phyloP scores from a whole-genome alignment of 2,888 invertebrate genomes.

The Himalopsyche japonica region DNA sequence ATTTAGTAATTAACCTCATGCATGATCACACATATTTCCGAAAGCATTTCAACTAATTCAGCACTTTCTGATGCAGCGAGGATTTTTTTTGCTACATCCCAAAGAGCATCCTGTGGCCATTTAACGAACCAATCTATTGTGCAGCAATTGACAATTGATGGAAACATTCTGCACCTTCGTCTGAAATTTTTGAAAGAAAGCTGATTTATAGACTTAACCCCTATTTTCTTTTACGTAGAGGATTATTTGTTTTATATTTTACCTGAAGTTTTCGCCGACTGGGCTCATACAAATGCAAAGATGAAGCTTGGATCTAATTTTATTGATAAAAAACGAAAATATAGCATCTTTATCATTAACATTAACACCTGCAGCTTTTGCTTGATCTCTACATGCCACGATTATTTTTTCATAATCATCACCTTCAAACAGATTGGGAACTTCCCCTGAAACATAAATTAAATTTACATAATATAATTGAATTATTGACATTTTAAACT shows the following conservation, averaged over 20 bases:
- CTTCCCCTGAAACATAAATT: constrained; percentile 73
- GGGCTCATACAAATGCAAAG: constrained; percentile 90
- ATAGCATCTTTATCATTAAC: constrained; percentile 76
- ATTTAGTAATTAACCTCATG: constrained; percentile 60
- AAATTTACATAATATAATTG: too few species aligned
- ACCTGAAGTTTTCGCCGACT: constrained; percentile 84
- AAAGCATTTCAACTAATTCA: constrained; percentile 58
- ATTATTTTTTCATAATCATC: constrained; percentile 86
- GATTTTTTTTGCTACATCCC: constrained; percentile 78
- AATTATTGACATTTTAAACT: too few species aligned
- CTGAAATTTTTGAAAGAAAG: constrained; percentile 49
- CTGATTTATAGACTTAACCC: not conserved
- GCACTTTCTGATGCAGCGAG: constrained; percentile 63
- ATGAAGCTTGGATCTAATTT: constrained; percentile 82
- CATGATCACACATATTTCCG: constrained; percentile 71
- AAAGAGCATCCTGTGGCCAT: constrained; percentile 87
- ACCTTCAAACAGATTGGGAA: constrained; percentile 86
- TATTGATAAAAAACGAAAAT: constrained; percentile 82
- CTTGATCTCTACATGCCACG: constrained; percentile 71
- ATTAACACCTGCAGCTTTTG: constrained; percentile 69
- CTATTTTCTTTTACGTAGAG: not conserved
- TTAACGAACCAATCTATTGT: constrained; percentile 94
- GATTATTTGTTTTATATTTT: constrained; percentile 33
- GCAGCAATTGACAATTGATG: constrained; percentile 90
- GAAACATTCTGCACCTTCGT: constrained; percentile 89